Base-by-base conservation (phyloP, 2,888 invertebrate genomes). In the Drosophila fungiperda region DNA sequence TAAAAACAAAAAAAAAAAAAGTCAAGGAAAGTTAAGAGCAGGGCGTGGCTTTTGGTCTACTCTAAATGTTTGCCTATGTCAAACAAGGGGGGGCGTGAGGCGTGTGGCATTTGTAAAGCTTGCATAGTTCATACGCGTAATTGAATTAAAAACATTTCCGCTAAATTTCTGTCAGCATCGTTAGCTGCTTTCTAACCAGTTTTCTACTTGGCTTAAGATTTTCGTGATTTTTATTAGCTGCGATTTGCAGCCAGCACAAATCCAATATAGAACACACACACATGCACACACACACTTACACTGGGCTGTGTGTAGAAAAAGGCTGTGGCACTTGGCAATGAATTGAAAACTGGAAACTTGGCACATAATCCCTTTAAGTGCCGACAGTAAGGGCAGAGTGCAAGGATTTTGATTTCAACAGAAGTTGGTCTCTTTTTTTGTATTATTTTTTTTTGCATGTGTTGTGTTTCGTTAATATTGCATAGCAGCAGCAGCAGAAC, bases 111-210 rank as follows among this genome's bases (percentile, higher is more conserved):
- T 64, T 59, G 73, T 68, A 78, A 81, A 73, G 82, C 79, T 74
- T 82, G 82, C 82, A 79, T 79, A 82, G 82, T 79, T 82, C 79
- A 80, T 73, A 78, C 77, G 82, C 79, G 81, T 85, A 85, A 85
- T 85, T 87, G 88, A 85, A 85, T 85, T 26, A 83, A 80, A 89
- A 85, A 85, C 85, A 89, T 80, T 83, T 85, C 50, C 71, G 67
- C 79, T 54, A 82, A 80, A 80, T 68, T 70, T 79, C 78, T 66
- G 73, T 63, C 75, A 78, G 63, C 70, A 61, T 60, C 78, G 74
- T 68, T 78, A 54, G 78, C 59, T 68, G 76, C 40, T 80, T 72
- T 77, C 74, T 66, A 78, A 63, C 76, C 69, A 70, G 29, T 70
- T 79, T 82, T 79, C 68, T 69, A 68, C 61, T 76, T 76, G 78